Percentiles rank a stretch among this genome's conserved stretches.
phyloP scores from a whole-genome alignment of 2,797 vertebrate genomes.

The Carcharodon carcharias region DNA sequence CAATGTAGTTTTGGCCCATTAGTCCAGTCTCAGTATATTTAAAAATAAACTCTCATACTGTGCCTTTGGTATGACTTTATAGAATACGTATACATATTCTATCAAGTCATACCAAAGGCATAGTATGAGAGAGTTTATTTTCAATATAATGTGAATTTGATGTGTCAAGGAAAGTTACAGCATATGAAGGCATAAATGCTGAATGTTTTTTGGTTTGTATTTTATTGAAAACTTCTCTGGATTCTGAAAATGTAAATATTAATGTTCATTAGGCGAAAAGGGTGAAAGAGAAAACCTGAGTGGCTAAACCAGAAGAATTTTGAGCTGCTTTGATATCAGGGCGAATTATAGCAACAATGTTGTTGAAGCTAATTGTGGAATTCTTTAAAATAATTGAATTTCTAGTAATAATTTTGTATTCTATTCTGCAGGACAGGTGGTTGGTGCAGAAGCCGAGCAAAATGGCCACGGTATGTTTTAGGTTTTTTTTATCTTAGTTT shows the following conservation, averaged over 20 bases:
- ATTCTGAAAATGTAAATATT: neutral
- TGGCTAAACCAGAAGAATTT: neutral
- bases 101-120: neutral
- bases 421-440: neutral
- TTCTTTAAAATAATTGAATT: neutral
- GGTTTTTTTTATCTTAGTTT: neutral
- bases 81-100: neutral
- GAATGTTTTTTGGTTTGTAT: neutral
- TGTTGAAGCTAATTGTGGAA: neutral
- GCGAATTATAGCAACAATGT: neutral
- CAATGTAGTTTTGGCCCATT: no score
- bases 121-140: neutral
- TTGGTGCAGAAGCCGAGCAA: neutral
- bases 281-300: neutral
- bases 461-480: constrained; percentile 8
- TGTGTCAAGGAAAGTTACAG: neutral
- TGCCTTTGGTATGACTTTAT: neutral
- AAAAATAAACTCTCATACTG: neutral
- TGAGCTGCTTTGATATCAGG: neutral
- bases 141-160: neutral
- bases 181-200: neutral
- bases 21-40: neutral
- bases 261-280: neutral
- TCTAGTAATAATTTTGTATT: neutral
- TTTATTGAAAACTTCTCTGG: neutral